These are phyloP conservation scores for Pogona vitticeps DNA, from an alignment of 2,113 vertebrate genomes.

Conservation along the genomic window DNA sequence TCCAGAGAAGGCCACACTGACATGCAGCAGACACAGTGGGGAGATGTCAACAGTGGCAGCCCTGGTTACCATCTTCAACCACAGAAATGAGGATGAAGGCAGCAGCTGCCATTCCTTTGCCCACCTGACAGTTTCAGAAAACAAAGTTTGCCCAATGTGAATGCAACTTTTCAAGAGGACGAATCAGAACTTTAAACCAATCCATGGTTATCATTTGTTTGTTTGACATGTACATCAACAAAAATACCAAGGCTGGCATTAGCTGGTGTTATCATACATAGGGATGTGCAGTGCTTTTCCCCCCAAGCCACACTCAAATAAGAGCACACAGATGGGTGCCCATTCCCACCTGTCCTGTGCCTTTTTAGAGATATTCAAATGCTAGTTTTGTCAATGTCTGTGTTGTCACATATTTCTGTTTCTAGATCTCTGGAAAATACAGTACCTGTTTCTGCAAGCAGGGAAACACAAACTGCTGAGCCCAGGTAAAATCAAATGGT, in stretches of 20 bases:
- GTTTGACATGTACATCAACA: neutral
- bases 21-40: slow-evolving; percentile 73
- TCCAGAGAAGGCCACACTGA: slow-evolving; percentile 69
- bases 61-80: slow-evolving; percentile 49
- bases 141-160: slow-evolving; percentile 79
- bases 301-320: no score
- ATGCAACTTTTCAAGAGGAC: neutral
- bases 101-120: slow-evolving; percentile 68
- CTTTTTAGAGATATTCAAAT: no score
- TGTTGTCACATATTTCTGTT: no score
- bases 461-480: no score
- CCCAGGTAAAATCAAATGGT: no score
- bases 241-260: neutral
- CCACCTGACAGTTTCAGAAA: slow-evolving; percentile 77
- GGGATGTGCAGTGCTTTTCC: no score
- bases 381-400: no score
- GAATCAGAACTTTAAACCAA: neutral
- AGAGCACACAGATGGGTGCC: no score
- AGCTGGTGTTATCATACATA: neutral
- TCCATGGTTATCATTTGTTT: neutral
- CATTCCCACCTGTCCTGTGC: no score
- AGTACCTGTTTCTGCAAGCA: no score
- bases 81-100: slow-evolving; percentile 65
- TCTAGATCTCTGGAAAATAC: no score
- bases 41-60: slow-evolving; percentile 77